phyloP scores from a whole-genome alignment of 1,140 invertebrate genomes.

The Drosophila bocki region DNA sequence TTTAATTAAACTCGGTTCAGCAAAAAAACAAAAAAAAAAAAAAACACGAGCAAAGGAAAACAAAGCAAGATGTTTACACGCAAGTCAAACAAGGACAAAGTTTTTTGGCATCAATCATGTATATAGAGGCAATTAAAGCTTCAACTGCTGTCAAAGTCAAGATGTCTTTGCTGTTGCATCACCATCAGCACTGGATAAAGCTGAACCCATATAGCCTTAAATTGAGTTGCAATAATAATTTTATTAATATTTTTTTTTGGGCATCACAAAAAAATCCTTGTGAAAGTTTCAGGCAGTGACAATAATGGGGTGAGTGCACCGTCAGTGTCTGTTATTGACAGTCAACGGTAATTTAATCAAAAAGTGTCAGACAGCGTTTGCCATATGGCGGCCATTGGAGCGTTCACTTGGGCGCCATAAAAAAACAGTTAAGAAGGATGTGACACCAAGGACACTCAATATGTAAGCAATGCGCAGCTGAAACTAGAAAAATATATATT shows the following conservation, averaged over 20 bases:
- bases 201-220: conserved; percentile 10
- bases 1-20: conserved; percentile 52
- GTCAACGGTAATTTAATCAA: conserved; percentile 60
- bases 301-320: conserved; percentile 27
- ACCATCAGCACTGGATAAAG: background rate
- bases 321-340: conserved; percentile 51
- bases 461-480: background rate
- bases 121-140: conserved; percentile 53
- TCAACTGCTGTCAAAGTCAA: conserved; percentile 48
- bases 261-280: conserved; percentile 16
- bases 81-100: conserved; percentile 14
- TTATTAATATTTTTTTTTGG: conserved; percentile 17
- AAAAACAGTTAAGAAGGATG: conserved; percentile 11
- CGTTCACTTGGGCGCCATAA: conserved; percentile 30
- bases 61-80: conserved; percentile 31
- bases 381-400: conserved; percentile 56
- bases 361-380: conserved; percentile 50
- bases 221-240: conserved; percentile 25
- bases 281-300: conserved; percentile 9
- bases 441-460: conserved; percentile 3
- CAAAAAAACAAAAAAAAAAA: conserved; percentile 31
- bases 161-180: conserved; percentile 38
- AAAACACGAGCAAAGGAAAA: conserved; percentile 18
- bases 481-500: background rate
- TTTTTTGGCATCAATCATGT: conserved; percentile 55